Evolutionary conservation across 2,797 vertebrate species (phyloP), one percentile per base, ranked within the genome.

Genomic region (Tinamus major): DNA sequence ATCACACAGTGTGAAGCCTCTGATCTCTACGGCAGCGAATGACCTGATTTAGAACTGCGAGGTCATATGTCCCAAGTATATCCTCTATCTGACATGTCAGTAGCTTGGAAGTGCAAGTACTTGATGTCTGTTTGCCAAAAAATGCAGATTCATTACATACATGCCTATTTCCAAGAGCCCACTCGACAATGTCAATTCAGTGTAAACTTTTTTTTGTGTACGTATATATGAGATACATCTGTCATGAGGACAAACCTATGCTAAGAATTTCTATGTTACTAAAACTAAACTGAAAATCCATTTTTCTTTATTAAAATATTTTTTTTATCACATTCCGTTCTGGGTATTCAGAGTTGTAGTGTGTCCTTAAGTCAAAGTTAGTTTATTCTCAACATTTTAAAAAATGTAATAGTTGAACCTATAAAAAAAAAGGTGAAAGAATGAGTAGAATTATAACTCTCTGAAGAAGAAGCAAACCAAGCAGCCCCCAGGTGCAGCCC

Each of bases 31-130:
- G 61, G 70, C 74, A 91, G 91, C 9, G 9, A 92, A 64, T 92
- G 92, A 94, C 89, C 74, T 95, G 91, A 91, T 93, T 93, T 95
- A 95, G 93, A 94, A 86, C 74, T 79, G 89, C 92, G 92, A 86
- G 93, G 91, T 93, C 94, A 95, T 86, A 79, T 94, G 93, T 86
- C 92, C 79, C 46, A 79, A 95, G 91, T 89, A 20, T 94, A 93
- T 90, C 74, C 77, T 86, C 89, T 87, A 39, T 87, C 90, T 93
- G 89, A 92, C 8, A 1, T 41, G 72, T 87, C 74, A 91, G 87
- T 70, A 92, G 85, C 85, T 86, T 84, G 62, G 35, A 87, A 89
- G 77, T 92, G 70, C 91, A 88, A 96, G 93, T 81, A 76, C 89
- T 90, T 77, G 63, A 68, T 88, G 85, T 91, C 79, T 26, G 10